Evolutionary conservation across 1,140 invertebrate species (phyloP).

Genomic region (Zaprionus vittiger): DNA sequence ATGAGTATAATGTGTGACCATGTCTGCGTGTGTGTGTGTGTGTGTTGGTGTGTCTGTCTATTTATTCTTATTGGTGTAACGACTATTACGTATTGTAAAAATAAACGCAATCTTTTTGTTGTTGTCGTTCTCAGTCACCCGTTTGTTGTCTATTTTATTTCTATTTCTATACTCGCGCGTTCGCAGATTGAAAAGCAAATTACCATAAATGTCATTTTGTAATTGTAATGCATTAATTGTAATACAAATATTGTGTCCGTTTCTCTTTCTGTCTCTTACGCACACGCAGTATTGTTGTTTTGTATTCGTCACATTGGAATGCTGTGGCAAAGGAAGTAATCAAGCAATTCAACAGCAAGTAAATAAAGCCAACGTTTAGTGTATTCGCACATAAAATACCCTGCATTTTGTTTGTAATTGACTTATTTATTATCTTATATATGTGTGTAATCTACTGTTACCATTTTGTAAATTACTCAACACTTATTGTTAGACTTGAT

Average conservation of each 20-base stretch:
- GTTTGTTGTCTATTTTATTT: conserved; percentile 72
- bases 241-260: conserved; percentile 39
- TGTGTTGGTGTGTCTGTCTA: conserved; percentile 29
- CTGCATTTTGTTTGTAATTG: neutral
- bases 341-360: neutral
- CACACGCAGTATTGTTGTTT: neutral
- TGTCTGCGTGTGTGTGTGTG: conserved; percentile 1
- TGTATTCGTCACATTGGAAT: neutral
- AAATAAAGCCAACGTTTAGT: neutral
- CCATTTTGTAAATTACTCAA: too few relatives aligned
- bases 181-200: conserved; percentile 69
- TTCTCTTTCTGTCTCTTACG: neutral
- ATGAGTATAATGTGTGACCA: neutral
- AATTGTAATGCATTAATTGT: conserved; percentile 57
- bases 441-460: too few relatives aligned
- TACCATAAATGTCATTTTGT: conserved; percentile 71
- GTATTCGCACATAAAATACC: neutral
- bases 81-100: conserved; percentile 71
- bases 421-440: too few relatives aligned
- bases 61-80: conserved; percentile 47
- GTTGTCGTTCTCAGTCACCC: conserved; percentile 43
- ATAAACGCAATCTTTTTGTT: conserved; percentile 45
- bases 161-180: conserved; percentile 58
- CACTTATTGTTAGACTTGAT: too few relatives aligned
- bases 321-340: conserved; percentile 5